phyloP scores from a whole-genome alignment of 2,113 vertebrate genomes.

The Loxodonta africana region DNA sequence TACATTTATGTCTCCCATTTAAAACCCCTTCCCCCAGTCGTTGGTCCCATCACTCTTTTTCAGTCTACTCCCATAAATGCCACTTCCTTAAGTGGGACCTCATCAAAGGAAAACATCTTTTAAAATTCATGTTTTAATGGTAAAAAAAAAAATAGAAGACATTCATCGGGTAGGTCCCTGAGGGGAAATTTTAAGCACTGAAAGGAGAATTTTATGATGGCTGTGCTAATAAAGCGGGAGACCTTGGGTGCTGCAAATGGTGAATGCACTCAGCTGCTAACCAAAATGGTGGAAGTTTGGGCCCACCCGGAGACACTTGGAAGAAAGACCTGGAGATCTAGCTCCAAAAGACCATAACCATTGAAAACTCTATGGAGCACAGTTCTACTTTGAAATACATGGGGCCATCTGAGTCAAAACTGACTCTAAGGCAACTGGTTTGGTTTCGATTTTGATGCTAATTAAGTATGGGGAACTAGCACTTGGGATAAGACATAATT shows the following conservation, averaged over 20 bases:
- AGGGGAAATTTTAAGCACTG: neutral
- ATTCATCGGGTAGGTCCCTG: neutral
- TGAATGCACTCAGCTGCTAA: no score
- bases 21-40: neutral
- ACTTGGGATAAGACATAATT: neutral
- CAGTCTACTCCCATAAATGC: neutral
- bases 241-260: neutral
- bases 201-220: neutral
- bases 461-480: neutral
- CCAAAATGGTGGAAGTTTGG: no score
- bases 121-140: neutral
- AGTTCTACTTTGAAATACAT: no score
- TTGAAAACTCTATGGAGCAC: no score
- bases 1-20: neutral
- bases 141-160: neutral
- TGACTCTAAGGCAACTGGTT: no score
- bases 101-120: neutral
- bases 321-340: no score
- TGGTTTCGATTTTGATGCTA: neutral
- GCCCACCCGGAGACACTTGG: no score
- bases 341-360: no score
- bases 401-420: no score
- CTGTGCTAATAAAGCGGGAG: neutral
- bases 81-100: neutral
- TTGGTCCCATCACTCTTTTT: neutral